A percentile compares a stretch with the other conserved stretches of the same genome.
Evolutionary conservation across 2,888 invertebrate species (phyloP).

Genomic region (Tipula lateralis): DNA sequence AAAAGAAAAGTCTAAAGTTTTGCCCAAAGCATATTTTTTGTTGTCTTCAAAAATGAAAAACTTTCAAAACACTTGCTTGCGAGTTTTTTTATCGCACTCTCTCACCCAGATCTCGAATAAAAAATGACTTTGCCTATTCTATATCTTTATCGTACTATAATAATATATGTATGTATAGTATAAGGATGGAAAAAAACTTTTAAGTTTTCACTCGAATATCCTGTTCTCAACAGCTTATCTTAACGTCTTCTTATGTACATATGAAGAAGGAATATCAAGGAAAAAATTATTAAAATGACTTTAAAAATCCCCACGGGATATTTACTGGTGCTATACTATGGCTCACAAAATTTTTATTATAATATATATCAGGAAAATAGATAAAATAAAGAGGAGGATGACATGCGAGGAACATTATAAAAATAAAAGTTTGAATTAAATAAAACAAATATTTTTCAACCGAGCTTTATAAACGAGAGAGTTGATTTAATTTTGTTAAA

Average conservation of each 20-base stretch:
- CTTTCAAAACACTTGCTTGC: background rate
- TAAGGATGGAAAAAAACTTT: too few species aligned
- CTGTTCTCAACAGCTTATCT: background rate
- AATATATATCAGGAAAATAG: too few species aligned
- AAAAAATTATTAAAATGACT: background rate
- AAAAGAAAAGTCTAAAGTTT: background rate
- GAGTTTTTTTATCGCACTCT: background rate
- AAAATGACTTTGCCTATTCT: background rate
- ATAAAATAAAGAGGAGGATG: background rate
- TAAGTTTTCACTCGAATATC: too few species aligned
- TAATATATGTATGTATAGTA: too few species aligned
- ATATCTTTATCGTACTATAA: background rate
- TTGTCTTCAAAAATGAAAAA: background rate
- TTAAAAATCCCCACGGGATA: slow-evolving; percentile 1
- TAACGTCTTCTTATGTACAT: background rate
- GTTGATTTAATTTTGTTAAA: background rate
- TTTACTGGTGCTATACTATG: background rate
- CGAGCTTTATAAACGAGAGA: background rate
- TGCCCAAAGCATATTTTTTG: background rate
- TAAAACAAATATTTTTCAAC: background rate
- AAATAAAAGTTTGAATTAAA: background rate
- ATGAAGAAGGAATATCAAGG: background rate
- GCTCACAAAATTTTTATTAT: background rate
- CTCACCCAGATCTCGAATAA: too few species aligned
- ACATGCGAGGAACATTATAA: background rate